Base-by-base conservation (phyloP, 2,113 vertebrate genomes). In the Rhineura floridana region DNA sequence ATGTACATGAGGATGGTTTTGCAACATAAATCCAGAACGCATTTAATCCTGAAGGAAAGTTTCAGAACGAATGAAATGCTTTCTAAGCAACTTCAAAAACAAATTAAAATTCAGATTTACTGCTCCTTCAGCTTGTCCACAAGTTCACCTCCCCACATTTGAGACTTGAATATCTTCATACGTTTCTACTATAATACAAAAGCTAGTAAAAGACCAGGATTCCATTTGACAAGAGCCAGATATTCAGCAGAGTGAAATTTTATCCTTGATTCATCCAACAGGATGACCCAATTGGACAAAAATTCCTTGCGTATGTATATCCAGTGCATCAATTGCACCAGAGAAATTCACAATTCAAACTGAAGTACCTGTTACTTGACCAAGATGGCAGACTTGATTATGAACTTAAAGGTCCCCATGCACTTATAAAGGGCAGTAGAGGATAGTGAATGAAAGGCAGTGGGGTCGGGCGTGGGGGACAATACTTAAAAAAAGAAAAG, bases 161-260 rank as follows among this genome's bases (percentile, higher is more conserved):
- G 83, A 88, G 87, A 84, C 73, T 2, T 36, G 52, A 48, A 4
- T 46, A 21, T 80, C 75, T 46, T 39, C 15, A 81, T 67, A 30
- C 6, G 30, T 88, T 91, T 88, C 91, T 91, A 63, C 8, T 88
- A 42, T 79, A 77, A 52, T 1, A 28, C 83, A 88, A 93, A 90
- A 63, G 69, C 89, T 87, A 88, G 6, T 33, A 83, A 94, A 85
- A 88, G 89, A 89, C 17, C 39, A 3, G 7, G n/a, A 36, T 62
- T 91, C 30, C 42, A 87, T 80, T 39, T 72, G 91, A 81, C 90
- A 88, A 80, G 84, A 90, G 83, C 3, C 55, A 94, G 92, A 95
- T 88, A 83, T 2, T 55, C 30, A 87, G 90, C 88, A 87, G 77
- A 48, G 33, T 82, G 89, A 90, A 94, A 92, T 67, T 46, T 28